Evolutionary conservation across 2,888 invertebrate species (phyloP), one percentile per base, ranked within the genome.

Genomic region (Priocnemis perturbator): DNA sequence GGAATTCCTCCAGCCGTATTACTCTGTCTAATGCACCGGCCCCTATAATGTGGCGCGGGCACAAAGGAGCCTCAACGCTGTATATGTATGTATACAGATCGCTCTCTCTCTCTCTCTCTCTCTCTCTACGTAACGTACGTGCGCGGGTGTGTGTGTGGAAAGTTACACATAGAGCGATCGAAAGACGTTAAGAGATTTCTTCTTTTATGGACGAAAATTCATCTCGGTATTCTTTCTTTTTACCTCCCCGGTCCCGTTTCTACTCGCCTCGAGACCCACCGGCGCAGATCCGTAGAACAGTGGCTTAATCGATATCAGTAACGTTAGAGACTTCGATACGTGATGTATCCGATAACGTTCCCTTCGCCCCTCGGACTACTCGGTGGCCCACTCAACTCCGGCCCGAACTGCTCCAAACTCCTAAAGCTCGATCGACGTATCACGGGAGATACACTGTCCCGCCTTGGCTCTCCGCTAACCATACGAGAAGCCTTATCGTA

Each of bases 1-100:
- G 79, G 72, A 81, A 82, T 80, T 82, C 73, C 78, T 82, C 73
- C 74, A 76, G 71, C 70, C 69, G 69, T 80, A 77, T 73, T 74
- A 81, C 70, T 77, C 73, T 64, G 69, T 77, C 78, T 78, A 79
- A 78, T 80, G 74, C 76, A 68, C 60, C 67, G 60, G 58, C 55
- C 60, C 60, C 66, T 70, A 64, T 73, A 77, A 73, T 67, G 73
- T 68, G 64, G 62, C 69, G 64, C 60, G 57, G 23, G 66, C 55
- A 67, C 79, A 71, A 76, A 75, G 67, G 66, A 71, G 64, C 62
- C 56, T 55, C 44, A 53, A 68, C 58, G 60, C 9, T 23, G 30
- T 57, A 52, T 60, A 15, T 67, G 52, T 59, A 48, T 37, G 5
- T 5, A 21, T 48, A 55, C 30, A 71, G 44, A 63, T 52, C n/a